Evolutionary conservation across 2,113 vertebrate genomes (phyloP), one percentile per base, ranked within the genome.

Genomic region (Scomber colias): DNA sequence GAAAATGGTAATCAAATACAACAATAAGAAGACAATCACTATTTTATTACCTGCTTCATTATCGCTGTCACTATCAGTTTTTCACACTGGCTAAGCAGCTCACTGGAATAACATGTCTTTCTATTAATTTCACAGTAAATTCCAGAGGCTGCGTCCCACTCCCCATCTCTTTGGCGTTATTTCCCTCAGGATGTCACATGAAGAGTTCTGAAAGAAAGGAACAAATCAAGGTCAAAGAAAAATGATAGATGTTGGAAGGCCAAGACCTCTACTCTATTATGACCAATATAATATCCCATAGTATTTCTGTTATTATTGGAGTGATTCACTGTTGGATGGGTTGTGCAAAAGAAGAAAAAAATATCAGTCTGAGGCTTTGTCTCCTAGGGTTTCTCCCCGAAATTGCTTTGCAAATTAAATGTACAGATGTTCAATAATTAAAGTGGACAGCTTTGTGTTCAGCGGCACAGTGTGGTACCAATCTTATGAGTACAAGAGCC

Each of bases 161-260:
- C 79, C 79, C 62, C 70, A 45, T 81, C 84, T 82, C 84, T 79
- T 14, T 64, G 31, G 57, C 70, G 40, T 87, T 77, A 84, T 85
- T 85, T 91, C 79, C 90, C 89, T 66, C 31, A 65, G 84, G 84
- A 87, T 65, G 17, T 49, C 13, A 77, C 75, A 75, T 3, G 31
- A 77, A 57, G 55, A 57, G 24, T 78, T 71, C 61, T 85, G 83
- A 78, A 77, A 87, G 67, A 74, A 56, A 45, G 74, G 82, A 77
- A 78, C 79, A 90, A 92, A 88, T 84, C 56, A 92, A 93, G 88
- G 91, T 94, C 91, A 92, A 56, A 54, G 19, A 74, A 68, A 82
- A 72, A 86, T 27, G 24, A 27, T 44, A 74, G 19, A 72, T 31
- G 61, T 64, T 57, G 60, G 49, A 69, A 81, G 61, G 73, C 45